These are phyloP conservation scores for Brachypteracias leptosomus DNA, from an alignment of 2,113 vertebrate genomes.

Conservation along the genomic window DNA sequence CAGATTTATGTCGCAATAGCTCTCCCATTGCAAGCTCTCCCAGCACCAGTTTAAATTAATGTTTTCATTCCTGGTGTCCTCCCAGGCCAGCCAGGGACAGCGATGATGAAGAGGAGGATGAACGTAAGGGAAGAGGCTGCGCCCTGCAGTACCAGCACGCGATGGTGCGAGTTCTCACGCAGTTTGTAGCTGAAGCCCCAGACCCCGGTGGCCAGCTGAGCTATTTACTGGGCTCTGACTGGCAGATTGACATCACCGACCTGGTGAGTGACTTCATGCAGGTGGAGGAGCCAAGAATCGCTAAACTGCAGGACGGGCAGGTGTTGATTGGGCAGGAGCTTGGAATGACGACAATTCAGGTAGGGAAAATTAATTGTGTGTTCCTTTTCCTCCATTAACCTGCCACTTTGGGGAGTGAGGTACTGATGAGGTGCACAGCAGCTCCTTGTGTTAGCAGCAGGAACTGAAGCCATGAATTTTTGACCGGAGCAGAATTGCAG, in stretches of 20 bases:
- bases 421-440: not conserved
- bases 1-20: rapidly evolving
- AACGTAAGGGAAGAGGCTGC: conserved; percentile 83
- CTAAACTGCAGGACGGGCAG: conserved; percentile 81
- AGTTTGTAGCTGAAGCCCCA: conserved; percentile 85
- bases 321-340: conserved; percentile 87
- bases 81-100: conserved; percentile 85
- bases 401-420: not conserved
- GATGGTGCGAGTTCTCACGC: conserved; percentile 84
- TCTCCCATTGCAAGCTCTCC: not conserved
- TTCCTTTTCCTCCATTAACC: not conserved
- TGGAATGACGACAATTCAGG: conserved; percentile 91
- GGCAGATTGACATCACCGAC: conserved; percentile 90
- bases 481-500: not conserved
- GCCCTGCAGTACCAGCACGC: conserved; percentile 91
- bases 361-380: conserved; percentile 1
- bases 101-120: conserved; percentile 86
- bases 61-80: rapidly evolving
- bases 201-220: conserved; percentile 74
- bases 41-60: not conserved
- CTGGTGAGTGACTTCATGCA: conserved; percentile 89
- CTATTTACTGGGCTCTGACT: conserved; percentile 88
- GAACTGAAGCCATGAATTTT: rapidly evolving
- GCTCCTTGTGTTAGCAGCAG: not conserved
- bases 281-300: conserved; percentile 89